Percentiles rank a stretch among this genome's conserved stretches.
Evolutionary conservation across 2,888 invertebrate genomes (phyloP).

Genomic region (Aphodius sticticus): DNA sequence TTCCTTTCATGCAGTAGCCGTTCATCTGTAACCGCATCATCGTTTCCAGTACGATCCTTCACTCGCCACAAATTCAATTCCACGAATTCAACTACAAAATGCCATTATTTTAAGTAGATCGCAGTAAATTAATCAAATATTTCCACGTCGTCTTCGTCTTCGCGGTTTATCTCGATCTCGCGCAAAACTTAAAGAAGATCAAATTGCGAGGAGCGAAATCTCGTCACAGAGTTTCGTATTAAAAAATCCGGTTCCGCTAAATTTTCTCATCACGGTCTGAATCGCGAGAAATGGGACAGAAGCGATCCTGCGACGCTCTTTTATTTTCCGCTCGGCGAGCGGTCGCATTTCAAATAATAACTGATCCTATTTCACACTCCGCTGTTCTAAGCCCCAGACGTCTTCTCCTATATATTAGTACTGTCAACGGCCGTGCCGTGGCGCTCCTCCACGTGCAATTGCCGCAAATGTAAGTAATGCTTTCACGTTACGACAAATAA

Average conservation of each 20-base stretch:
- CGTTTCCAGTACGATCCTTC: no score
- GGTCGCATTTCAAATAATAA: neutral
- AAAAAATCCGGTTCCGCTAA: neutral
- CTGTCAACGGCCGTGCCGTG: neutral
- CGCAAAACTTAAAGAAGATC: neutral
- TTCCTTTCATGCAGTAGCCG: neutral
- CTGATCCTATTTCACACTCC: neutral
- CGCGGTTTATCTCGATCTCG: no score
- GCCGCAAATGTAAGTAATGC: no score
- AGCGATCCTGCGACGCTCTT: neutral
- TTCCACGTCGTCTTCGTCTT: no score
- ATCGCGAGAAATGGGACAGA: neutral
- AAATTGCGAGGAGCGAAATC: neutral
- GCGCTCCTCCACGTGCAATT: neutral
- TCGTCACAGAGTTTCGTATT: neutral
- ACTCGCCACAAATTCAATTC: no score
- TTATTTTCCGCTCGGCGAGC: neutral
- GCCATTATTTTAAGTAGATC: no score
- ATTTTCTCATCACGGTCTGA: neutral
- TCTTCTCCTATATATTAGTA: neutral
- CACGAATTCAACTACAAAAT: no score
- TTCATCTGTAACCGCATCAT: no score
- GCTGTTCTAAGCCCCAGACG: conserved; percentile 4
- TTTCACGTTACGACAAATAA: no score
- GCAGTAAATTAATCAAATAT: neutral